Evolutionary conservation across 2,113 vertebrate genomes (phyloP).

Genomic region (Taurulus bubalis): DNA sequence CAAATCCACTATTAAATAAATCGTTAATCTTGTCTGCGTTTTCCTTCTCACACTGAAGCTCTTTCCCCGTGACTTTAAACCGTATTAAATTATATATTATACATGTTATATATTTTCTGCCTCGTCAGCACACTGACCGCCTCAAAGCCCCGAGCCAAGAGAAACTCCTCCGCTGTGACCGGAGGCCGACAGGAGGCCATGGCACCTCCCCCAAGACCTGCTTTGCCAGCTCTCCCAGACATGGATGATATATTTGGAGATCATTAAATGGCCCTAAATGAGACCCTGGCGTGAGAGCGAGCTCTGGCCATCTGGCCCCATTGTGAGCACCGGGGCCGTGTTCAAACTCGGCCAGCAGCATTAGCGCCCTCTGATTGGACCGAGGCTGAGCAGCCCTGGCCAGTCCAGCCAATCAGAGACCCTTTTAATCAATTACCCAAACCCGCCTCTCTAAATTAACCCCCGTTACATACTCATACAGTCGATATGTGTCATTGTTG

Average conservation of each 20-base stretch:
- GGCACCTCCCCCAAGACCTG: conserved; percentile 55
- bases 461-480: not conserved
- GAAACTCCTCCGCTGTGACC: conserved; percentile 46
- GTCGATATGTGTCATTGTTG: not conserved
- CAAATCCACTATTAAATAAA: not conserved
- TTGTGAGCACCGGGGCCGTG: conserved; percentile 68
- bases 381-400: conserved; percentile 41
- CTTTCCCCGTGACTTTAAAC: not conserved
- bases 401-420: conserved; percentile 60
- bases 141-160: conserved; percentile 39
- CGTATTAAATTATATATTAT: not conserved
- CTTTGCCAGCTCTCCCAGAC: conserved; percentile 77
- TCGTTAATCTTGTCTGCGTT: not conserved
- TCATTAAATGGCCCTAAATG: conserved; percentile 84
- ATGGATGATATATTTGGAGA: conserved; percentile 80
- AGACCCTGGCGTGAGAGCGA: conserved; percentile 81
- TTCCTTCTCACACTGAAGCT: not conserved
- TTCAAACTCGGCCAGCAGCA: conserved; percentile 69
- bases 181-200: conserved; percentile 52
- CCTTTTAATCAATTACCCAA: conserved; percentile 49
- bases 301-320: conserved; percentile 82
- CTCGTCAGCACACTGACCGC: conserved; percentile 25
- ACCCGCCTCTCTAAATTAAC: conserved; percentile 4
- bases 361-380: conserved; percentile 68
- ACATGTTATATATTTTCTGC: not conserved